A percentile compares a stretch with the other conserved stretches of the same genome.
Evolutionary conservation across 2,113 vertebrate genomes (phyloP).

Genomic region (Tricholaema leucomelas): DNA sequence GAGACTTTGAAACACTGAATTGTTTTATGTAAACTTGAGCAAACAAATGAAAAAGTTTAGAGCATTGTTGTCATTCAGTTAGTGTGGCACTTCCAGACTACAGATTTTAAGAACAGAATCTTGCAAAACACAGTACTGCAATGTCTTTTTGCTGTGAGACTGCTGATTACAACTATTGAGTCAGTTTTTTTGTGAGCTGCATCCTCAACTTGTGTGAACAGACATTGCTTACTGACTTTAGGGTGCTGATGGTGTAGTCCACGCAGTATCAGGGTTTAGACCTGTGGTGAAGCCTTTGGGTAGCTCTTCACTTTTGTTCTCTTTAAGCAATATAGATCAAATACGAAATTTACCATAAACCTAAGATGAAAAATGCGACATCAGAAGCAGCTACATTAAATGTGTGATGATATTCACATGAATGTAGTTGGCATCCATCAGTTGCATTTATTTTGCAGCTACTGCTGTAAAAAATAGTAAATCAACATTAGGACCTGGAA

Average conservation of each 20-base stretch:
- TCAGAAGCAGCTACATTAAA: background rate
- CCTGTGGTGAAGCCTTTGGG: background rate
- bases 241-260: background rate
- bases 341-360: background rate
- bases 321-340: background rate
- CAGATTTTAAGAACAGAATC: background rate
- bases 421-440: background rate
- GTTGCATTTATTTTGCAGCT: background rate
- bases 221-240: background rate
- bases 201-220: background rate
- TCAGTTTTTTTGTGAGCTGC: background rate
- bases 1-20: conserved; percentile 31
- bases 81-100: background rate
- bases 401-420: background rate
- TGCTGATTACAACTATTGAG: background rate
- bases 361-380: background rate
- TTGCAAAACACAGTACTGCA: background rate
- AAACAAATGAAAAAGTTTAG: conserved; percentile 36
- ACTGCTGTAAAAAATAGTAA: background rate
- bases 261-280: background rate
- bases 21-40: background rate
- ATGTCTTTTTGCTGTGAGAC: background rate
- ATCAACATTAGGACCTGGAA: background rate
- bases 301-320: background rate
- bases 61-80: background rate